phyloP scores from a whole-genome alignment of 2,888 invertebrate species.

The Helicoverpa assulta region DNA sequence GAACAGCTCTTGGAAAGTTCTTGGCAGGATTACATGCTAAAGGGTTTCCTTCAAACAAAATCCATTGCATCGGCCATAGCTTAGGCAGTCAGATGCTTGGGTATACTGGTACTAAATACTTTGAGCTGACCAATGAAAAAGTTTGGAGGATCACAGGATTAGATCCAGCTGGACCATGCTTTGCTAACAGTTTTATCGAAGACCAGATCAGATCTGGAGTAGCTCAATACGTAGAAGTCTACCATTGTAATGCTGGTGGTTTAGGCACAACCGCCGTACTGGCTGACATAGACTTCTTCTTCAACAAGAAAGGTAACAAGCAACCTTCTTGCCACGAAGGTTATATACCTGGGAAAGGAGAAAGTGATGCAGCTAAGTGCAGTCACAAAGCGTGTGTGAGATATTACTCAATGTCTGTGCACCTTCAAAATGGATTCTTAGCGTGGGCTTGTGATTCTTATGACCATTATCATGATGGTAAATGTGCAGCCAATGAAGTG shows the following conservation, averaged over 20 bases:
- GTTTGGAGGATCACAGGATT: slow-evolving; percentile 82
- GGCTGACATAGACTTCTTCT: slow-evolving; percentile 90
- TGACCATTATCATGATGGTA: slow-evolving; percentile 76
- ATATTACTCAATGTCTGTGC: slow-evolving; percentile 79
- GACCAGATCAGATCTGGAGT: slow-evolving; percentile 88
- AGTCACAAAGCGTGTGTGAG: slow-evolving; percentile 84
- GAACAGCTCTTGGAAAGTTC: slow-evolving; percentile 76
- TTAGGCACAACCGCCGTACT: slow-evolving; percentile 87
- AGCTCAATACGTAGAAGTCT: slow-evolving; percentile 90
- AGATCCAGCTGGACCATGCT: slow-evolving; percentile 87
- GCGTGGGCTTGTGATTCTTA: slow-evolving; percentile 83
- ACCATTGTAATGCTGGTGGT: slow-evolving; percentile 91
- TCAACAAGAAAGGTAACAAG: slow-evolving; percentile 89
- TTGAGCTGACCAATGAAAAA: slow-evolving; percentile 76
- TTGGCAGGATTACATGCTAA: slow-evolving; percentile 73
- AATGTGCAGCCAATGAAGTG: slow-evolving; percentile 78
- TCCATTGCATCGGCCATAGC: slow-evolving; percentile 84
- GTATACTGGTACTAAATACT: slow-evolving; percentile 75
- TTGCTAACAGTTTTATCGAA: slow-evolving; percentile 80
- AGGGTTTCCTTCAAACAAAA: slow-evolving; percentile 79
- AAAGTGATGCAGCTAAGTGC: slow-evolving; percentile 82
- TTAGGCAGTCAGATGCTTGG: slow-evolving; percentile 84
- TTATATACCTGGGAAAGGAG: slow-evolving; percentile 78
- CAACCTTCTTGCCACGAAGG: slow-evolving; percentile 89
- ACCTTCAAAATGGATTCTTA: slow-evolving; percentile 75